Base-by-base conservation (phyloP, 1,140 invertebrate species). In the Drosophila tristis region DNA sequence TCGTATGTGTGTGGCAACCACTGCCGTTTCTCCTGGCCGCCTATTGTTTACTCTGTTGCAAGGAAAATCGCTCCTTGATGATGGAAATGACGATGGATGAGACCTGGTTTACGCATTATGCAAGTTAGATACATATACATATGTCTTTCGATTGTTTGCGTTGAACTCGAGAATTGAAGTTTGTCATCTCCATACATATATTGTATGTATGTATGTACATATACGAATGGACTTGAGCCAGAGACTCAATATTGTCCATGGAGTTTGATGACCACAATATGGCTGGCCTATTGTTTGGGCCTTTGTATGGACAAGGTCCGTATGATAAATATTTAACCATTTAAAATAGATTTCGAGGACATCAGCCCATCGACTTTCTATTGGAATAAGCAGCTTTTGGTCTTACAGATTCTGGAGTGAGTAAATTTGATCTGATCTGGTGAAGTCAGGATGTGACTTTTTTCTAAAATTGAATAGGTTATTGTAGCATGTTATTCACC, bases 61-160 rank as follows among this genome's bases (percentile, higher is more conserved):
- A 67, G 50, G 60, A 67, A 55, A 61, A 61, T 78, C 78, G 20
- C 16, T 47, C 16, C 35, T 50, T 20, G 55, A 54, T 13, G 49
- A 54, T 42, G 48, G 1, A 1, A 9, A 29, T 23, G 31, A 55
- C 44, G 72, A 58, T 50, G 78, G 64, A 53, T 76, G 63, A 49
- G 60, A 64, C 59, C 42, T 50, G 66, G 51, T 55, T 45, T 39
- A 85, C 63, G 64, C 78, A 87, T 74, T 78, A 81, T 81, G 78
- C 53, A 78, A 74, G 68, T 75, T 87, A 87, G 81, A 87, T 87
- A n/a, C n/a, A n/a, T n/a, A n/a, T n/a, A n/a, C n/a, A 75, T 87
- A 78, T 87, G 70, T 87, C 78, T 87, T 75, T 77, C 62, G 51
- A 76, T 48, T 81, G 81, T 86, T 86, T 86, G 82, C 76, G 70